Conservation (phyloP, 2,797 vertebrate genomes). For the Melanotaenia pygmaea region DNA sequence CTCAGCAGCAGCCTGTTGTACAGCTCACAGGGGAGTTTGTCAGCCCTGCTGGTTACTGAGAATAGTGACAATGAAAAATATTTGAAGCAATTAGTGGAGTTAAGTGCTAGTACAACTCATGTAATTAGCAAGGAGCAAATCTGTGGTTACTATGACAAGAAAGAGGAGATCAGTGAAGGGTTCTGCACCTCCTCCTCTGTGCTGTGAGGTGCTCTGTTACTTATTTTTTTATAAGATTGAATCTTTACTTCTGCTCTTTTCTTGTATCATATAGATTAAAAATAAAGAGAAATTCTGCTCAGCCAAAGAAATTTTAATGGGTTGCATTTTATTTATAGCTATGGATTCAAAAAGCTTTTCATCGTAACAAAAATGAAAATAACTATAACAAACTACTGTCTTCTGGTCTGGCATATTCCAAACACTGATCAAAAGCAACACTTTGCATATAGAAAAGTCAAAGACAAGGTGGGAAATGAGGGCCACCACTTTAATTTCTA, state of each 20-base stretch:
- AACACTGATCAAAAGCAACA: too few relatives aligned
- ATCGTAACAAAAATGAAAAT: too few relatives aligned
- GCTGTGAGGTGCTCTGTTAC: neutral
- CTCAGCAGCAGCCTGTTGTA: neutral
- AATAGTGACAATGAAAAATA: constrained; percentile 1
- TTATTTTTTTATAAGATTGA: neutral
- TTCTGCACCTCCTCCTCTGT: constrained; percentile 1
- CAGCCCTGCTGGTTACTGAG: neutral
- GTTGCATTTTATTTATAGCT: too few relatives aligned
- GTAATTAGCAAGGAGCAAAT: constrained; percentile 25
- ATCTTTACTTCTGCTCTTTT: neutral
- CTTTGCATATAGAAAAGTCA: too few relatives aligned
- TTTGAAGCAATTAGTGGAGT: constrained; percentile 21
- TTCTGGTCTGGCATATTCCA: too few relatives aligned
- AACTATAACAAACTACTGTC: too few relatives aligned
- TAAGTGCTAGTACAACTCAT: constrained; percentile 19
- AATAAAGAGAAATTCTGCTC: too few relatives aligned
- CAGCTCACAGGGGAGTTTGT: neutral
- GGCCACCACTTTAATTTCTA: too few relatives aligned
- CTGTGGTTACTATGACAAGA: neutral
- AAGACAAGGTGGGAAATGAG: too few relatives aligned
- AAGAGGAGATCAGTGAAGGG: neutral
- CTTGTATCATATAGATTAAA: too few relatives aligned
- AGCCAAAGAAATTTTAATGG: too few relatives aligned
- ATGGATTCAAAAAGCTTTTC: too few relatives aligned